These are phyloP conservation scores for Zhuqinia jingwanae DNA, from an alignment of 2,888 invertebrate genomes.

Conservation along the genomic window DNA sequence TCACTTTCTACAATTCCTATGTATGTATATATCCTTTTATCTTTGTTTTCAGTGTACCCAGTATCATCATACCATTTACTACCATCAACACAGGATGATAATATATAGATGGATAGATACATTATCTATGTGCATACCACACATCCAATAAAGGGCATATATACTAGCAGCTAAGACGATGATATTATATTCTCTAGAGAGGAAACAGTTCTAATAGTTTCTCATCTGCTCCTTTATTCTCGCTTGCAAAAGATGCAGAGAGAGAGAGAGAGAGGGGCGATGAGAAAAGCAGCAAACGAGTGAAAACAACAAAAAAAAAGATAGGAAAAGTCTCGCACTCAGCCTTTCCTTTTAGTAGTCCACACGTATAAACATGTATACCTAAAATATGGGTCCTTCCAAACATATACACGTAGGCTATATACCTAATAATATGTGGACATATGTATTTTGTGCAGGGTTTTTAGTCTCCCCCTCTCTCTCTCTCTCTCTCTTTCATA, in stretches of 20 bases:
- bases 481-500: background rate
- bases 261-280: no score
- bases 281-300: slow-evolving; percentile 28
- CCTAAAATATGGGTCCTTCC: no score
- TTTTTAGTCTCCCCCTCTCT: background rate
- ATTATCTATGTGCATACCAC: no score
- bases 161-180: background rate
- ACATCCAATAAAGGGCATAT: background rate
- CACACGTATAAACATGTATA: no score
- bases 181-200: slow-evolving; percentile 25
- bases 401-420: no score
- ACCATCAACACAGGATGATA: background rate
- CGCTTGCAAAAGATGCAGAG: slow-evolving; percentile 4
- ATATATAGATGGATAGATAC: no score
- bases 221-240: slow-evolving; percentile 23
- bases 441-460: background rate
- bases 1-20: background rate
- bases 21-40: background rate
- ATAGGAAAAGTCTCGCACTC: slow-evolving; percentile 5
- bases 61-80: background rate
- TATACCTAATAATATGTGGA: no score
- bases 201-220: slow-evolving; percentile 35
- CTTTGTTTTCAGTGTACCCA: no score
- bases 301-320: slow-evolving; percentile 40
- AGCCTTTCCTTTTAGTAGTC: no score